Evolutionary conservation across 2,113 vertebrate genomes (phyloP), one percentile per base, ranked within the genome.

Genomic region (Polypterus senegalus): DNA sequence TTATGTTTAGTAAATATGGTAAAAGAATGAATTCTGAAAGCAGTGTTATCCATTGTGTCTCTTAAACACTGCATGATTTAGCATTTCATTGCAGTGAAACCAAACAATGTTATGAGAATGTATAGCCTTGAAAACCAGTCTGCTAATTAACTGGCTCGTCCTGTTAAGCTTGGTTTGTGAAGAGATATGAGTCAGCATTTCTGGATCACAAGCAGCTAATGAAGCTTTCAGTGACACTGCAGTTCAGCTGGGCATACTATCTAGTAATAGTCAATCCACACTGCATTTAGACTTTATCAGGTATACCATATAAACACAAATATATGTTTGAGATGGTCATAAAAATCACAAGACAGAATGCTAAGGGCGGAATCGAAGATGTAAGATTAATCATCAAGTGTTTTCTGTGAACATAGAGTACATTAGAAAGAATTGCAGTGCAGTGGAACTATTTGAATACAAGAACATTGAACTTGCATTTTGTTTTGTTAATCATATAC

Each of bases 81-180:
- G 27, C 27, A 27, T 27, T 27, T 27, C 27, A 27, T 63, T 70
- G 79, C 70, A 69, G 73, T 77, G 75, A 81, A 79, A 76, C 65
- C 65, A 64, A 76, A 78, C 77, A 80, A 83, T 76, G 74, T 68
- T 74, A 78, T 71, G 67, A 64, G 70, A 82, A 77, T 84, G 72
- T 68, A 73, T 78, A 82, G 80, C 77, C 74, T 74, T 85, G 80
- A 83, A 88, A 86, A 86, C 84, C 70, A 76, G 70, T 77, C 65
- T 54, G 76, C 90, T 83, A 81, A 81, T 88, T 90, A 87, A 82
- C 81, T 79, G 71, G 78, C 78, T 78, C 73, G 81, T 83, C 83
- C 82, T 73, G 53, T 80, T 86, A 87, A 92, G 89, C 82, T 76
- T 71, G 65, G 77, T 77, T 72, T 71, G 77, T 64, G 60, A 79